Base-by-base conservation (phyloP, 1,140 invertebrate genomes). In the Drosophila chauvacae region DNA sequence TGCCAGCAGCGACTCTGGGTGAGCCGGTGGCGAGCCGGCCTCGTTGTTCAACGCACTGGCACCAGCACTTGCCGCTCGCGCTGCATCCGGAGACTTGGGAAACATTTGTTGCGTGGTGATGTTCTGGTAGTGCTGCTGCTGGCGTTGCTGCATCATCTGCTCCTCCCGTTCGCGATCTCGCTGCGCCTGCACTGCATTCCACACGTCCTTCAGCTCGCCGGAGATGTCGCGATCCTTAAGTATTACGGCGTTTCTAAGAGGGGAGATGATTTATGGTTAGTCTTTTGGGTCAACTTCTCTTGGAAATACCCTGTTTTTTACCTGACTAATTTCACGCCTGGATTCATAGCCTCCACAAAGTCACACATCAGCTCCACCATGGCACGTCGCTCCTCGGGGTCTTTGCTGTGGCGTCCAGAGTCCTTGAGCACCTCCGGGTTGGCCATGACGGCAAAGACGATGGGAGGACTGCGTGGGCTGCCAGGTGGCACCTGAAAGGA, bases 181-280 rank as follows among this genome's bases (percentile, higher is more conserved):
- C 76, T 95, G 95, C 30, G 94, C 94, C 80, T 96, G 95, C 4
- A 96, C 95, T 0, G 95, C 94, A 28, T 94, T 94, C 95, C 95
- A 96, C 1, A 96, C 94, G 85, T 96, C 95, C 90, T 96, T 96
- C 28, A 96, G 90, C 88, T 96, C 95, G 1, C 95, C 95, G 0
- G 95, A 95, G 57, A 96, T 93, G 90, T 96, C 95, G 20, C 95
- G 93, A 86, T 96, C 95, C 78, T 95, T 95, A 37, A 96, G 75
- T 77, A 96, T 95, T 18, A 94, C 92, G 39, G 95, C 95, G 60
- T 93, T 93, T 75, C 94, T 92, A 57, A 42, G 20, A n/a, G 11
- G 13, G 2, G 4, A 13, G 2, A 26, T n/a, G 35, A 23, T 51
- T 39, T 6, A 23, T 10, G 2, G 23, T 55, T 39, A 23, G 14